phyloP scores from a whole-genome alignment of 2,113 vertebrate genomes.

The Donacobius atricapilla region DNA sequence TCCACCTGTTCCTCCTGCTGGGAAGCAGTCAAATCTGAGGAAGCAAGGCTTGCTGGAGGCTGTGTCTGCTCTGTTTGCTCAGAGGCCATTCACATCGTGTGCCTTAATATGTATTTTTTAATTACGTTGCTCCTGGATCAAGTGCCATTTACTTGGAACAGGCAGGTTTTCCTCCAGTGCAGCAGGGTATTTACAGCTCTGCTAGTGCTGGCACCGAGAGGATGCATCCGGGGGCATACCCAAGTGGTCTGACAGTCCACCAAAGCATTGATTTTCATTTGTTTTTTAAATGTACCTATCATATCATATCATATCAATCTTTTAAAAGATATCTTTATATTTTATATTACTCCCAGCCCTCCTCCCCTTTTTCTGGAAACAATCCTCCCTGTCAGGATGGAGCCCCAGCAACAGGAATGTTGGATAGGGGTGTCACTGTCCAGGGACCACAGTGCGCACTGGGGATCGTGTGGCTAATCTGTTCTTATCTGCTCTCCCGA shows the following conservation, averaged over 20 bases:
- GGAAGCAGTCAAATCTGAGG: not conserved
- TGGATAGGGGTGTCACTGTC: not conserved
- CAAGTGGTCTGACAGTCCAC: not conserved
- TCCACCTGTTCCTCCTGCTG: accelerated
- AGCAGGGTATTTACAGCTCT: not conserved
- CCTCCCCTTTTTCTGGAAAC: not conserved
- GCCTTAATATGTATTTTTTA: not conserved
- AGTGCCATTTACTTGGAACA: not conserved
- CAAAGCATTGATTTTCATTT: not conserved
- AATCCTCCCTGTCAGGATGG: not conserved
- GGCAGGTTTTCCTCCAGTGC: not conserved
- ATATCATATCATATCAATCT: not conserved
- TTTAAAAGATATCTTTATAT: not conserved
- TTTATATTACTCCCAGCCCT: not conserved
- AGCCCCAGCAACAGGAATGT: not conserved
- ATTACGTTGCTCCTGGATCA: not conserved
- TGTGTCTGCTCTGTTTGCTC: not conserved
- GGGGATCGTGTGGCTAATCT: accelerated
- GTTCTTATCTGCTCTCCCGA: not conserved
- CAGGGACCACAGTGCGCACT: accelerated
- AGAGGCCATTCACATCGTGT: not conserved
- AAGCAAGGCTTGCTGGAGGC: not conserved
- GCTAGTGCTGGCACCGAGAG: not conserved
- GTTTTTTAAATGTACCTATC: not conserved
- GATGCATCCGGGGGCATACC: not conserved